These are phyloP conservation scores for Karalla daura DNA, from an alignment of 2,797 vertebrate species.

Conservation along the genomic window DNA sequence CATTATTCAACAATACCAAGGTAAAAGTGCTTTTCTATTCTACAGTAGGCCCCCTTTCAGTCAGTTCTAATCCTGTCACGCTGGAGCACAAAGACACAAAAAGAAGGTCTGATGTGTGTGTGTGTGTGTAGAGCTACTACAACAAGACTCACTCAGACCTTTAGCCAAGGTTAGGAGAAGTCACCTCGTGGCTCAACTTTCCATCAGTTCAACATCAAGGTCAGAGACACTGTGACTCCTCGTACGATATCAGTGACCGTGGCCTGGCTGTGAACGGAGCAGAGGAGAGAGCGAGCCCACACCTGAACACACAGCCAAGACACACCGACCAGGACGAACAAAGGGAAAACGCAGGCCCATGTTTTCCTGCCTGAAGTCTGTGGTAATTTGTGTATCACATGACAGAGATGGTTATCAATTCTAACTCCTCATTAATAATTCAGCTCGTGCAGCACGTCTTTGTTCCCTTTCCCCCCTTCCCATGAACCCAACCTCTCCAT, in stretches of 20 bases:
- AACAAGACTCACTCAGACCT: constrained; percentile 14
- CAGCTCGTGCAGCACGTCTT: constrained; percentile 55
- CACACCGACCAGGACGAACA: not conserved
- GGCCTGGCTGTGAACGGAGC: not conserved
- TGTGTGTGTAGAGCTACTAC: not conserved
- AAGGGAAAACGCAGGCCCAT: constrained; percentile 5
- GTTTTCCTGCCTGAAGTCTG: constrained; percentile 26
- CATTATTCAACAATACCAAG: no score
- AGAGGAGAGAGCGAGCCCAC: not conserved
- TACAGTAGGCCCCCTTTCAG: not conserved
- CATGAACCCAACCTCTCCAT: no score
- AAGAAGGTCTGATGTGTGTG: not conserved
- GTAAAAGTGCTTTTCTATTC: no score
- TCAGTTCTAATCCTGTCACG: not conserved
- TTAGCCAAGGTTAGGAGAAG: constrained; percentile 28
- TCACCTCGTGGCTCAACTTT: constrained; percentile 47
- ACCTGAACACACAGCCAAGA: not conserved
- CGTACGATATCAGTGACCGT: not conserved
- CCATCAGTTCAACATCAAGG: constrained; percentile 30
- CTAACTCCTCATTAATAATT: constrained; percentile 76
- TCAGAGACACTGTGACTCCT: constrained; percentile 45
- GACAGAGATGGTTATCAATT: constrained; percentile 66
- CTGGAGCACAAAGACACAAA: not conserved
- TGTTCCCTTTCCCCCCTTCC: constrained; percentile 33
- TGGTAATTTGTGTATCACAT: constrained; percentile 52